phyloP scores from a whole-genome alignment of 2,888 invertebrate genomes.

The Limenitis camilla region DNA sequence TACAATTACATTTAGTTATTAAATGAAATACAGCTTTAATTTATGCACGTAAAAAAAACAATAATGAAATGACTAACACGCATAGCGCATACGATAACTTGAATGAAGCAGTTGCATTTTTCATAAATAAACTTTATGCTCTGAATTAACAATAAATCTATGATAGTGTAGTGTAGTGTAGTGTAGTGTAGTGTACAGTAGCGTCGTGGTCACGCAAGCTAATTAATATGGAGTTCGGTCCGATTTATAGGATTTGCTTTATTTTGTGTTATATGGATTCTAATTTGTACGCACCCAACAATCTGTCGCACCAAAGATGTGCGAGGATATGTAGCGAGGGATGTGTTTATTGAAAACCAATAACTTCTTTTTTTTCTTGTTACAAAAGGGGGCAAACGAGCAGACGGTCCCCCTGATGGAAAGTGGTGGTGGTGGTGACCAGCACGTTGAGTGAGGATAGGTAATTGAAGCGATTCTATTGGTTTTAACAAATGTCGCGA shows the following conservation, averaged over 20 bases:
- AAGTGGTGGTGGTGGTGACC: too few species aligned
- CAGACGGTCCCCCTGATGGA: too few species aligned
- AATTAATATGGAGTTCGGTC: slow-evolving; percentile 64
- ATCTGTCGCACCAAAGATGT: neutral
- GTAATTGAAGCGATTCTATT: too few species aligned
- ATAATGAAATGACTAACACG: too few species aligned
- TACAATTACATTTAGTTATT: slow-evolving; percentile 24
- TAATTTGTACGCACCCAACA: slow-evolving; percentile 28
- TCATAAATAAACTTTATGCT: slow-evolving; percentile 57
- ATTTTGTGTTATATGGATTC: slow-evolving; percentile 17
- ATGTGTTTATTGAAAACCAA: too few species aligned
- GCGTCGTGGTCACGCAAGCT: slow-evolving; percentile 57
- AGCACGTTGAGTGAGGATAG: too few species aligned
- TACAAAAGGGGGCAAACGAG: too few species aligned
- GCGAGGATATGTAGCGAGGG: neutral
- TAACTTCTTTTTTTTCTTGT: too few species aligned
- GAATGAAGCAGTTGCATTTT: slow-evolving; percentile 37
- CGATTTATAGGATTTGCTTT: slow-evolving; percentile 51
- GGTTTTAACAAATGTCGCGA: too few species aligned
- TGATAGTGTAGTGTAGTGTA: slow-evolving; percentile 56
- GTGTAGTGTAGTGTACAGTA: slow-evolving; percentile 43
- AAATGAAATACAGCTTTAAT: slow-evolving; percentile 31
- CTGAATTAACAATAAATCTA: slow-evolving; percentile 48
- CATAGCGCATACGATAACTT: slow-evolving; percentile 11
- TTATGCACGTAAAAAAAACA: too few species aligned